phyloP scores from a whole-genome alignment of 2,797 vertebrate genomes.

The Tamandua tetradactyla region DNA sequence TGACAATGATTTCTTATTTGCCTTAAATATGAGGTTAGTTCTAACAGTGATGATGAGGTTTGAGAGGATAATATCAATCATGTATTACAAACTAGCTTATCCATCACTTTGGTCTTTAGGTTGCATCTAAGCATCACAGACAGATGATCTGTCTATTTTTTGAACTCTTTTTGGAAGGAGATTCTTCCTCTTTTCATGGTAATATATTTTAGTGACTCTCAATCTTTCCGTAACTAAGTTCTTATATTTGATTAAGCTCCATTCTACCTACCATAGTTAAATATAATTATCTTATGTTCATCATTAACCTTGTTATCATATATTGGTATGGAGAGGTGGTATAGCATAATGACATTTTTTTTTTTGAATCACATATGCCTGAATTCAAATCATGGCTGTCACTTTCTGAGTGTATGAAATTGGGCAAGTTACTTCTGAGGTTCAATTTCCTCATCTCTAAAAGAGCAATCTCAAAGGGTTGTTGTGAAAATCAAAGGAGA shows the following conservation, averaged over 20 bases:
- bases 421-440: constrained; percentile 35
- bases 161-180: constrained; percentile 6
- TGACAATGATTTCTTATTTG: constrained; percentile 47
- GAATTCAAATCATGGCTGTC: constrained; percentile 22
- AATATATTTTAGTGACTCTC: constrained; percentile 46
- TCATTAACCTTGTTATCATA: neutral
- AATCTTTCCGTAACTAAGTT: constrained; percentile 28
- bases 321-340: neutral
- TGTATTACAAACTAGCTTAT: constrained; percentile 36
- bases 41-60: constrained; percentile 7
- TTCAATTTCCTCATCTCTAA: constrained; percentile 48
- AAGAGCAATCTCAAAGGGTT: constrained; percentile 23
- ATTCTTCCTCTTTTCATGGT: constrained; percentile 20
- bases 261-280: neutral
- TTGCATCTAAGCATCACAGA: neutral
- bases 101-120: constrained; percentile 8
- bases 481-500: constrained; percentile 17
- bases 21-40: constrained; percentile 36
- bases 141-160: constrained; percentile 13
- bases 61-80: constrained; percentile 39
- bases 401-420: constrained; percentile 28
- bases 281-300: neutral
- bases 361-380: constrained; percentile 27
- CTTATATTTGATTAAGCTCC: constrained; percentile 41
- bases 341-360: constrained; percentile 1